phyloP scores from a whole-genome alignment of 2,113 vertebrate genomes.

The Setophaga petechia region DNA sequence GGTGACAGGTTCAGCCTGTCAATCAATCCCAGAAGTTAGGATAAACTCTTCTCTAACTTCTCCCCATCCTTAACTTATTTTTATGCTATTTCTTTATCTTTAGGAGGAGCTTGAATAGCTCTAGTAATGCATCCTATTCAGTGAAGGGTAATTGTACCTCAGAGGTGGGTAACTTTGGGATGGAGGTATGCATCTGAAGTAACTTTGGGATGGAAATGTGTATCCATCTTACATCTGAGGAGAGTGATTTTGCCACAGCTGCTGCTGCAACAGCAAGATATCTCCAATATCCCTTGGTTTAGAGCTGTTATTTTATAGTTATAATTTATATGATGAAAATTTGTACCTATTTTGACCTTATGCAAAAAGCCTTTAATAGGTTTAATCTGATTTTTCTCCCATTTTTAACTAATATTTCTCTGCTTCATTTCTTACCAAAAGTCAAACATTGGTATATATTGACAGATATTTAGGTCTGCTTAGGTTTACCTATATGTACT shows the following conservation, averaged over 20 bases:
- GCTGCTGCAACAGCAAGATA: neutral
- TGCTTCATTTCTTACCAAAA: neutral
- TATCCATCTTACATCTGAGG: neutral
- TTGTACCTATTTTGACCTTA: neutral
- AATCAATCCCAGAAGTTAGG: fast-evolving
- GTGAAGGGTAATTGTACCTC: neutral
- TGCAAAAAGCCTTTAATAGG: neutral
- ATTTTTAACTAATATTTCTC: neutral
- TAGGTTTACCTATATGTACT: neutral
- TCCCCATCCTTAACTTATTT: neutral
- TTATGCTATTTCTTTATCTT: neutral
- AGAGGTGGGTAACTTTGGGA: neutral
- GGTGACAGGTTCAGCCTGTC: neutral
- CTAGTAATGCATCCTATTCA: neutral
- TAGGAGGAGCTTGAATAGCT: neutral
- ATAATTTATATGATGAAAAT: neutral
- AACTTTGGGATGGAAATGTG: neutral
- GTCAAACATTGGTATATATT: neutral
- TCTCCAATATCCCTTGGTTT: neutral
- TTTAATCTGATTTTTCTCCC: neutral
- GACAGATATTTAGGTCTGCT: neutral
- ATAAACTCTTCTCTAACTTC: neutral
- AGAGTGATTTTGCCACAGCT: neutral
- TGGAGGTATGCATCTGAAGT: neutral
- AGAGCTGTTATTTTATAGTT: neutral